Evolutionary conservation across 2,113 vertebrate species (phyloP), one percentile per base, ranked within the genome.

Genomic region (Pongo pygmaeus): DNA sequence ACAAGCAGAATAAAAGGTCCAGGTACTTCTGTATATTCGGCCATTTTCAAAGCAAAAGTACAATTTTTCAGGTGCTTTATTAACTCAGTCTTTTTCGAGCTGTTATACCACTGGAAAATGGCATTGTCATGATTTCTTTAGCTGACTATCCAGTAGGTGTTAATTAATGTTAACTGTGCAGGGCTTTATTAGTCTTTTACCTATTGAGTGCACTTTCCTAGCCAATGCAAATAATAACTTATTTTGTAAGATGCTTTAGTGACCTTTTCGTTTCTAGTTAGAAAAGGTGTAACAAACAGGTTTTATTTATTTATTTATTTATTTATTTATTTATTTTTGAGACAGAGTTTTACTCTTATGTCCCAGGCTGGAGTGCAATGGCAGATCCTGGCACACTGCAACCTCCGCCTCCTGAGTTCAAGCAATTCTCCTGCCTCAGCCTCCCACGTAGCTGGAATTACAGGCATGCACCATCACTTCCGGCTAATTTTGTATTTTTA

Each of bases 81-180:
- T 69, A 32, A 55, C 69, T 25, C 59, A 1, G 4, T 59, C 40
- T 61, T 40, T 50, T 50, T 38, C 4, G 35, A 84, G 35, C 57
- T 70, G 25, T 8, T 50, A 6, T n/a, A 2, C 16, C 27, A 13
- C 13, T 10, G 7, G 43, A 35, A 38, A 48, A 23, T 32, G n/a
- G 46, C 67, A 9, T 30, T 27, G 16, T 4, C 0, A 0, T 25
- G 9, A 74, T 64, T 88, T 48, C 55, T 67, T 43, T 75, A 13
- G 48, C 38, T 70, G 74, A 43, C 75, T 35, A 27, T 13, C 30
- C 43, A 30, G 22, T 10, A 38, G 48, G 61, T 30, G 3, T 52
- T 23, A 20, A 30, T 30, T 64, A 55, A 12, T 0, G 12, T 14
- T 14, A 10, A 12, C 22, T n/a, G 5, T 3, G 16, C 11, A 5